These are phyloP conservation scores for Acanthacorydalis orientalis DNA, from an alignment of 2,888 invertebrate genomes.

Conservation along the genomic window DNA sequence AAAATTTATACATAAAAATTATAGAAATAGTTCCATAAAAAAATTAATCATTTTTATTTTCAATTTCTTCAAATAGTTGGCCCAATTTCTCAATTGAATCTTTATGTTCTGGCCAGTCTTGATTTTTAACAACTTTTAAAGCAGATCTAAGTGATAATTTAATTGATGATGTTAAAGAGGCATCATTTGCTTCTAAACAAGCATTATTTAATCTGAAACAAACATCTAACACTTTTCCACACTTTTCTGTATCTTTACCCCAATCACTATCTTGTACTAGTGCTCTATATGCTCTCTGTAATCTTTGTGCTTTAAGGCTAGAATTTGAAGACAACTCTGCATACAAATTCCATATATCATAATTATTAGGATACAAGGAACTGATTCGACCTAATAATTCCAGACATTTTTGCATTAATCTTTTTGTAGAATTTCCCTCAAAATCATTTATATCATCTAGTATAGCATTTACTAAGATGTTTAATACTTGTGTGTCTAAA, in stretches of 20 bases:
- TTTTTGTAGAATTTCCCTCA: slow-evolving; percentile 32
- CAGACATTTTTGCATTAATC: slow-evolving; percentile 36
- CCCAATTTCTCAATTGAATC: not conserved
- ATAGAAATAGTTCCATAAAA: not conserved
- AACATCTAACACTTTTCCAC: slow-evolving; percentile 42
- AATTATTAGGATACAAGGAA: slow-evolving; percentile 46
- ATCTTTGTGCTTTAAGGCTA: slow-evolving; percentile 45
- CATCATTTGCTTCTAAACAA: slow-evolving; percentile 36
- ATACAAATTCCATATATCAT: slow-evolving; percentile 68
- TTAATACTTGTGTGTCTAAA: slow-evolving; percentile 57
- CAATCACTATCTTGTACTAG: slow-evolving; percentile 47
- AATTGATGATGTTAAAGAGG: slow-evolving; percentile 40
- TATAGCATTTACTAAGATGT: slow-evolving; percentile 54
- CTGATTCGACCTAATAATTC: slow-evolving; percentile 62
- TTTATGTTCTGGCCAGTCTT: slow-evolving; percentile 26
- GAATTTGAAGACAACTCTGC: slow-evolving; percentile 47
- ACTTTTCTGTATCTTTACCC: slow-evolving; percentile 37
- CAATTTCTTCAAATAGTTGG: not conserved
- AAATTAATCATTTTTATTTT: not conserved
- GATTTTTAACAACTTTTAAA: slow-evolving; percentile 30
- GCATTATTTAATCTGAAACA: slow-evolving; percentile 39
- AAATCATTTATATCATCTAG: slow-evolving; percentile 44
- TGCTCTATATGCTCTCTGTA: slow-evolving; percentile 62
- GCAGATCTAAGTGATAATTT: slow-evolving; percentile 38
- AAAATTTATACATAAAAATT: not conserved